Conservation (phyloP, 2,888 invertebrate species). For the Augochlorella aurata region DNA sequence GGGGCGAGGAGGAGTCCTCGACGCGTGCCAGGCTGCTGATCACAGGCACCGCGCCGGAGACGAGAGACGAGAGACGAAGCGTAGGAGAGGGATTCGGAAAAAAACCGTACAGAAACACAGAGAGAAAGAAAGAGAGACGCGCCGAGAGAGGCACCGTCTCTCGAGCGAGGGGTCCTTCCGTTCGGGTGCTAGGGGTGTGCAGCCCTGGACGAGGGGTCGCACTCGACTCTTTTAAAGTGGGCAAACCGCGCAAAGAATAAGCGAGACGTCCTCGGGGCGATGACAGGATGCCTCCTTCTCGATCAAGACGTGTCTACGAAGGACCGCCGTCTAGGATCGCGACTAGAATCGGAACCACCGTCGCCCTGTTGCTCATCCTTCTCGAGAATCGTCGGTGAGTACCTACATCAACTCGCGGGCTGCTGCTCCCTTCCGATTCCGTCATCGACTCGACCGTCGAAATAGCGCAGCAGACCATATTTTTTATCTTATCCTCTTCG, state of each 20-base stretch:
- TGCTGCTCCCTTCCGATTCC: not conserved
- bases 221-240: slow-evolving; percentile 72
- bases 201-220: slow-evolving; percentile 69
- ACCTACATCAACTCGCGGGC: not conserved
- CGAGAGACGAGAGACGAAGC: slow-evolving; percentile 53
- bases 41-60: slow-evolving; percentile 76
- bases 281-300: slow-evolving; percentile 81
- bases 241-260: slow-evolving; percentile 69
- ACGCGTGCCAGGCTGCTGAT: slow-evolving; percentile 80
- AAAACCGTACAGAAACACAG: slow-evolving; percentile 40
- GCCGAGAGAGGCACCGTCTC: slow-evolving; percentile 48
- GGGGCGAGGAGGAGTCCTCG: slow-evolving; percentile 79
- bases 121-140: slow-evolving; percentile 50
- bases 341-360: slow-evolving; percentile 67
- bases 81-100: slow-evolving; percentile 58
- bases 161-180: slow-evolving; percentile 71
- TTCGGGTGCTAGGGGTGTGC: slow-evolving; percentile 75
- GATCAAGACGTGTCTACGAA: slow-evolving; percentile 75
- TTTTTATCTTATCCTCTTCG: slow-evolving; percentile 34
- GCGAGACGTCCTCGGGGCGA: slow-evolving; percentile 75
- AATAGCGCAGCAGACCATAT: too few relatives aligned
- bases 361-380: slow-evolving; percentile 70
- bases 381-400: slow-evolving; percentile 77
- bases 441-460: not conserved
- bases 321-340: slow-evolving; percentile 73